Percentiles rank a stretch among this genome's conserved stretches.
Conservation (phyloP, 1,140 invertebrate species). For the Theocolax elegans region DNA sequence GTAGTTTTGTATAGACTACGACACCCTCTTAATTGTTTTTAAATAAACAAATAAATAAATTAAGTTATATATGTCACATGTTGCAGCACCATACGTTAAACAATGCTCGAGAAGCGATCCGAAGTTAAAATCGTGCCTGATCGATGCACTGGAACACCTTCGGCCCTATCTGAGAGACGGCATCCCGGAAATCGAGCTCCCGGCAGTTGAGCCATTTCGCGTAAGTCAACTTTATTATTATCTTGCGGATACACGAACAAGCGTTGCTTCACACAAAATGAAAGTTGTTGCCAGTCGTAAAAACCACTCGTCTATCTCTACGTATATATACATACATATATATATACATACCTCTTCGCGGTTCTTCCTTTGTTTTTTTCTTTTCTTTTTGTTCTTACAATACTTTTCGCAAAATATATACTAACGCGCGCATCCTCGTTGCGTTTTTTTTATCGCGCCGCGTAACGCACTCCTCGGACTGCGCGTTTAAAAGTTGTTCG, state of each 20-base stretch:
- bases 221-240: conserved; percentile 50
- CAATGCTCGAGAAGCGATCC: conserved; percentile 76
- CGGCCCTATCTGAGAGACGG: conserved; percentile 74
- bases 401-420: neutral
- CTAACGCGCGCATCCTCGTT: neutral
- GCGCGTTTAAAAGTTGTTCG: too few relatives aligned
- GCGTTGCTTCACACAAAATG: conserved; percentile 21
- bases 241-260: neutral
- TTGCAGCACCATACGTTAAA: conserved; percentile 77
- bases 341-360: too few relatives aligned
- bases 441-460: too few relatives aligned
- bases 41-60: too few relatives aligned
- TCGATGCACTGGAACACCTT: conserved; percentile 72
- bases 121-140: conserved; percentile 73
- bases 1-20: too few relatives aligned
- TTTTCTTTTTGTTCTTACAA: neutral
- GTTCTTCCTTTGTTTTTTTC: too few relatives aligned
- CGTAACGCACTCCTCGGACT: too few relatives aligned
- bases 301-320: neutral
- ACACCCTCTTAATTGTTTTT: too few relatives aligned
- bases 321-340: too few relatives aligned
- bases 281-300: conserved; percentile 20
- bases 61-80: conserved; percentile 7
- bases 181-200: conserved; percentile 77
- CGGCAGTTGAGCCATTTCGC: conserved; percentile 77